Evolutionary conservation across 2,113 vertebrate genomes (phyloP), one percentile per base, ranked within the genome.

Genomic region (Brachyhypopomus occidentalis): DNA sequence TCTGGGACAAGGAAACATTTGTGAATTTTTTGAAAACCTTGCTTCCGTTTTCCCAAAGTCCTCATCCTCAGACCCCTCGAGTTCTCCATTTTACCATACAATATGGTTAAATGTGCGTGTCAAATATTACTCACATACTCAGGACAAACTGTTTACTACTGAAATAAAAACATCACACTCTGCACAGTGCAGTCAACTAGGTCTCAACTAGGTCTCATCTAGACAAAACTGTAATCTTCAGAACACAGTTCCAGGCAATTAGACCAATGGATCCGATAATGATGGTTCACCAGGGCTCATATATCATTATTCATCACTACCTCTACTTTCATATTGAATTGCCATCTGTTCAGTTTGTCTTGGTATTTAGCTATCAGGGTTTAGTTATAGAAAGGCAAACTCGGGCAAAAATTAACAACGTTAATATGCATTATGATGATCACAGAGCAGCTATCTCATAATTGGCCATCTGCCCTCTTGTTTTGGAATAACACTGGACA

Each of bases 391-490:
- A 83, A 45, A 62, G 78, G 82, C 62, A 66, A 75, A 70, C 70
- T 83, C 70, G 74, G 78, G 73, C 74, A 77, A 72, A 60, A 71
- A 30, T 34, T 69, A 80, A 74, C 63, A 36, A 76, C 34, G 78
- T 84, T 38, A 67, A 80, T 85, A 76, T 83, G 80, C 73, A 83
- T 77, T 74, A 72, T 72, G 59, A 63, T 72, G 76, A 83, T 83
- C 74, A 74, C 20, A 59, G 73, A 72, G 73, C 16, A 59, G 60
- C 77, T 60, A 52, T 83, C 62, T 83, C 78, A 62, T 84, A 82
- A 84, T 63, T 78, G 80, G 83, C 80, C 83, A 83, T 80, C 85
- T 87, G 85, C 77, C 83, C 75, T 36, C 73, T 83, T 80, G 83
- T 86, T 87, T 84, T 78, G 80, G 77, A 83, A 86, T 72, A 75